Base-by-base conservation (phyloP, 2,113 vertebrate genomes). In the Ploceus nigricollis region DNA sequence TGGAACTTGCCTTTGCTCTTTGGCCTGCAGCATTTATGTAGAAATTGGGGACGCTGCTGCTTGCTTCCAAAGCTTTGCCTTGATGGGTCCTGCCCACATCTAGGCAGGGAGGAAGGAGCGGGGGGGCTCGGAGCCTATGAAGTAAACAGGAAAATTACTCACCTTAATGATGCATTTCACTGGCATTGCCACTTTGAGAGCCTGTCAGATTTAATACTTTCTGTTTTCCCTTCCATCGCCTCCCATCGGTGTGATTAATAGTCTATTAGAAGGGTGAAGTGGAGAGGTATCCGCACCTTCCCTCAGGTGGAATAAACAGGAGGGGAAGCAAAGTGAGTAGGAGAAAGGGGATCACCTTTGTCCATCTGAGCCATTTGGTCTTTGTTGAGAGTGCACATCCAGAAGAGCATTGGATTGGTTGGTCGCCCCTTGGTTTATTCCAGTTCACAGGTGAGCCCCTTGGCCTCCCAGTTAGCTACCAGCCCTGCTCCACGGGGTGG, bases 1-100 rank as follows among this genome's bases (percentile, higher is more conserved):
- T 98, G 97, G 98, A 98, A 99, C 99, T 99, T 99, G 99, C 97
- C 98, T 98, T 95, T 96, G 98, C 98, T 98, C 97, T 97, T 98
- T 98, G 98, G 98, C 99, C 99, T 98, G 98, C 99, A 99, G 99
- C 98, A 89, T 97, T 98, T 98, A 98, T 99, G 98, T 98, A 98
- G 97, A 98, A 98, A 98, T 94, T 97, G 98, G 96, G 98, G 98
- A 98, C 94, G 98, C 98, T 98, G 97, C 98, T 97, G 98, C 98
- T 98, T 82, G 94, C 98, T 98, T 93, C 98, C 97, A 98, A 97
- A 98, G 97, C 95, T 96, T 94, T 97, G 94, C 98, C 97, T 96
- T 98, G 98, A 98, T 98, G 97, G 98, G 98, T 98, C 98, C 98
- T 99, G 98, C 97, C 99, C 97, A 96, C 97, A 90, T 98, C 98